Evolutionary conservation across 2,888 invertebrate species (phyloP), one percentile per base, ranked within the genome.

Genomic region (Saturnia pavonia): DNA sequence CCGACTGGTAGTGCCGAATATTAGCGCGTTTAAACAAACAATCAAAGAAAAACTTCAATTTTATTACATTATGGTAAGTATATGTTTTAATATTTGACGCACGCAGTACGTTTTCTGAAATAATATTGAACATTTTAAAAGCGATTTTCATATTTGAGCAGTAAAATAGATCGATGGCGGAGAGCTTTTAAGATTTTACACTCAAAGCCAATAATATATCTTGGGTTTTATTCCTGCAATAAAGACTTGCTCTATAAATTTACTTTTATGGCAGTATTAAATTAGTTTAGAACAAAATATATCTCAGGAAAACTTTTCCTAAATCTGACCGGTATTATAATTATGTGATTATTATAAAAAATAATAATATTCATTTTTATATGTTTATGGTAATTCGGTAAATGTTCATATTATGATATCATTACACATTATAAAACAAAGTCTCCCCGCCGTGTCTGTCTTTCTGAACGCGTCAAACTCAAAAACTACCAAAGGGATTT

Each of bases 111-210:
- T 22, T 54, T 22, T 54, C n/a, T 54, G 11, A 22, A 6, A 54
- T 54, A 54, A 54, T 54, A 54, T 54, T 54, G 8, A 19, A 54
- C n/a, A 54, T 22, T 54, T 54, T 54, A 60, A 27, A 60, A 60
- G 12, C 6, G 25, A 25, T 27, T 60, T 60, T 27, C 57, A 60
- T 60, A 60, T 14, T 60, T 16, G 25, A 27, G 27, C 27, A 16
- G 57, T 60, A 60, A 60, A 60, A 27, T 25, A 14, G 57, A 27
- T 60, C 14, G 57, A 60, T 27, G 14, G 57, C 27, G 25, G 14
- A 25, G 12, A 27, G 25, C 25, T 60, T 60, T 60, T 27, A 60
- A 60, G 57, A 60, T 60, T 60, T 27, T 27, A 27, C 27, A 60
- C 25, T 27, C 57, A 27, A 27, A 27, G 4, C 57, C 57, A 60